Percentiles rank a stretch among this genome's conserved stretches.
Conservation (phyloP, 2,888 invertebrate species). For the Oscheius sp. region DNA sequence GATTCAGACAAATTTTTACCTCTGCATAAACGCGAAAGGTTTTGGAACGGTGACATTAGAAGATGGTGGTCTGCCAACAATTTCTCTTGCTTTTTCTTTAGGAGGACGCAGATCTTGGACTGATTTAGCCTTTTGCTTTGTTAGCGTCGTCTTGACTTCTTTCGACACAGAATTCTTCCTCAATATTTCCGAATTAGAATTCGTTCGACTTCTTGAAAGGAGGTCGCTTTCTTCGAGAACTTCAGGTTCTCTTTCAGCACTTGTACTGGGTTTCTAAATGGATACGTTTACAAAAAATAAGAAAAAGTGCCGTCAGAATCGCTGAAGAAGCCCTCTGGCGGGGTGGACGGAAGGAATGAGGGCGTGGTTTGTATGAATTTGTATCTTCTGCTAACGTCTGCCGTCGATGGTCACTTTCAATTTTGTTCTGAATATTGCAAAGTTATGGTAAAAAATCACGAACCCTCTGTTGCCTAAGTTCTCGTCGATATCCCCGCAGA, state of each 20-base stretch:
- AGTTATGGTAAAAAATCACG: too few relatives aligned
- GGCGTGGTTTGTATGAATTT: neutral
- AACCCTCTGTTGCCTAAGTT: neutral
- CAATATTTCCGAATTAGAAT: neutral
- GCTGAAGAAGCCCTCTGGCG: too few relatives aligned
- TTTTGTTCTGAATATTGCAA: too few relatives aligned
- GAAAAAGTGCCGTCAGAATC: too few relatives aligned
- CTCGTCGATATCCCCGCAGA: neutral
- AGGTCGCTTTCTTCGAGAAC: conserved; percentile 1
- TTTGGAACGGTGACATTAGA: conserved; percentile 14
- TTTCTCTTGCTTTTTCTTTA: neutral
- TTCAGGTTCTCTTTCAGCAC: neutral
- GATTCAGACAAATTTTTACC: neutral
- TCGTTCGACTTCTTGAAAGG: neutral
- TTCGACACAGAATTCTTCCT: neutral
- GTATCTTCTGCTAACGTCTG: neutral
- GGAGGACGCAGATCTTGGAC: conserved; percentile 14
- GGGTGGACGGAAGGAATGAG: neutral
- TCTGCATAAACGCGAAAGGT: conserved; percentile 21
- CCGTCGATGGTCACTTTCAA: too few relatives aligned
- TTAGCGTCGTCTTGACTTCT: neutral
- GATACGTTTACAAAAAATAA: neutral
- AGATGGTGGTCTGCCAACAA: neutral
- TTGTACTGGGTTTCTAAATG: neutral
- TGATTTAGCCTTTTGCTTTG: neutral